A percentile compares a stretch with the other conserved stretches of the same genome.
phyloP scores from a whole-genome alignment of 2,113 vertebrate genomes.

The Excalfactoria chinensis region DNA sequence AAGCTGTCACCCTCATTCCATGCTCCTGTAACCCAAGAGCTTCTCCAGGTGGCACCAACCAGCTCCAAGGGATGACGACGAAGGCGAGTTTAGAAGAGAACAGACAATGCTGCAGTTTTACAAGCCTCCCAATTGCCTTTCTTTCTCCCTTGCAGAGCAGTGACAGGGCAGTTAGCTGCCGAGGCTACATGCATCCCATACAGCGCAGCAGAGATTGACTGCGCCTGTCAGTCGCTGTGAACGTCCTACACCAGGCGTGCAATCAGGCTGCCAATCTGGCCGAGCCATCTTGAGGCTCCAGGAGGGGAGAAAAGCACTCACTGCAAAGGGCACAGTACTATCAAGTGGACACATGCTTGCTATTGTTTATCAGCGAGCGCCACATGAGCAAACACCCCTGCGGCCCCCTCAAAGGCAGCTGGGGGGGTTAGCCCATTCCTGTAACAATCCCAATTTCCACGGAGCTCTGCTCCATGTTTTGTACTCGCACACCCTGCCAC shows the following conservation, averaged over 20 bases:
- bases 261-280: conserved; percentile 53
- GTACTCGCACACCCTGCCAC: neutral
- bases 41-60: neutral
- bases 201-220: conserved; percentile 14
- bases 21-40: neutral
- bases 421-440: neutral
- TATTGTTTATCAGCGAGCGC: conserved; percentile 37
- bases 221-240: conserved; percentile 25
- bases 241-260: conserved; percentile 19
- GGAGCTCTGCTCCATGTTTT: neutral
- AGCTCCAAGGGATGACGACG: neutral
- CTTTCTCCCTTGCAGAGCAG: neutral
- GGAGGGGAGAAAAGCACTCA: neutral
- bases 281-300: neutral
- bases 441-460: conserved; percentile 24
- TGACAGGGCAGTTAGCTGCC: neutral
- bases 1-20: neutral
- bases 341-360: neutral
- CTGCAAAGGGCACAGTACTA: conserved; percentile 28
- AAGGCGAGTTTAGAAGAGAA: rapidly evolving
- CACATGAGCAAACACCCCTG: neutral
- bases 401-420: neutral
- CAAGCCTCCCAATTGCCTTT: neutral
- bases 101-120: neutral
- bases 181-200: neutral